Conservation (phyloP, 30 jellyfish, hydroid and myxozoan genomes). For the Chironex yamaguchii region DNA sequence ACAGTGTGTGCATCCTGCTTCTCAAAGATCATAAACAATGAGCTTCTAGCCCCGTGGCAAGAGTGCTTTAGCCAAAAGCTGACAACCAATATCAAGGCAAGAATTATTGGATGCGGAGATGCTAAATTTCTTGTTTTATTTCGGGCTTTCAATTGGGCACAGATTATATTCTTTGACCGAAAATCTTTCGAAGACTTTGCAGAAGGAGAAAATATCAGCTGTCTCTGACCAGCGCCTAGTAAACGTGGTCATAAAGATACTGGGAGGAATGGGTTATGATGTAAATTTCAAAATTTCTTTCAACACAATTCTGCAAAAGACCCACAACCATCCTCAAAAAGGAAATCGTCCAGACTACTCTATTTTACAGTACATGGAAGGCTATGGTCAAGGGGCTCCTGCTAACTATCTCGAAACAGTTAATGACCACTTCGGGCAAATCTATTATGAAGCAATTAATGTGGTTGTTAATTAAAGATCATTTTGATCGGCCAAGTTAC, state of each 20-base stretch:
- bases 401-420: constrained; percentile 16
- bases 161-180: constrained; percentile 57
- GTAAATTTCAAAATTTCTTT: constrained; percentile 17
- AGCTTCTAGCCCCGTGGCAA: constrained; percentile 41
- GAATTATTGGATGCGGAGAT: constrained; percentile 70
- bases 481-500: constrained; percentile 55
- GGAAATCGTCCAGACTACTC: constrained; percentile 51
- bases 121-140: constrained; percentile 45
- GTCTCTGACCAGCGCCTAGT: constrained; percentile 51
- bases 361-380: constrained; percentile 28
- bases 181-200: constrained; percentile 67
- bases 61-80: constrained; percentile 38
- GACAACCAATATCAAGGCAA: constrained; percentile 28
- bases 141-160: constrained; percentile 49
- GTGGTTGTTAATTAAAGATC: constrained; percentile 31
- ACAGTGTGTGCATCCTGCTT: constrained; percentile 70
- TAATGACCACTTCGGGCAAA: constrained; percentile 46
- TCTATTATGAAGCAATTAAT: constrained; percentile 55
- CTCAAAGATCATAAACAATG: constrained; percentile 19
- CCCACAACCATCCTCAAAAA: constrained; percentile 23
- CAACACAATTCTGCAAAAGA: constrained; percentile 31
- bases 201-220: constrained; percentile 65
- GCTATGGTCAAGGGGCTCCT: constrained; percentile 18
- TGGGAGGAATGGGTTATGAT: constrained; percentile 50
- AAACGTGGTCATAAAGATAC: constrained; percentile 22